These are phyloP conservation scores for Cavia aperea DNA, from an alignment of 2,113 vertebrate species.

Conservation along the genomic window DNA sequence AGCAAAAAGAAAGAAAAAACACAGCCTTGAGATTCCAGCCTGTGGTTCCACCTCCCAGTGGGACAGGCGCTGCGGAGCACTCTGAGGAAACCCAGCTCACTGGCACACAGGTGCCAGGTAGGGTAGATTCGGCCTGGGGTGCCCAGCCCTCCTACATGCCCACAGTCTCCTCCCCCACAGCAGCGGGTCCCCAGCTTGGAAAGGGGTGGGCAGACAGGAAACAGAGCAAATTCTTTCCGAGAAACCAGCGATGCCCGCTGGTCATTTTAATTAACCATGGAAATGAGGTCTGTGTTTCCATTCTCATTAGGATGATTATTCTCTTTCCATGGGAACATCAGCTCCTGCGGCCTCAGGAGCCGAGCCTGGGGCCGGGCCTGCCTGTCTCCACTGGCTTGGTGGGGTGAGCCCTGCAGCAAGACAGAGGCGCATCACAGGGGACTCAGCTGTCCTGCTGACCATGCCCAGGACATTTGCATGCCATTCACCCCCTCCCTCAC, in stretches of 20 bases:
- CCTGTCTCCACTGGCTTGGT: rapidly evolving
- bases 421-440: rapidly evolving
- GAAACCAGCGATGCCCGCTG: neutral
- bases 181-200: neutral
- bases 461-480: rapidly evolving
- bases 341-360: neutral
- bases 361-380: neutral
- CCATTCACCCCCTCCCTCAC: rapidly evolving
- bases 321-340: neutral
- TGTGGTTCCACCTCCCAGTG: rapidly evolving
- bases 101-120: rapidly evolving
- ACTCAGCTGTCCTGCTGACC: rapidly evolving
- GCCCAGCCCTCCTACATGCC: neutral
- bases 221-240: rapidly evolving
- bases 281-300: neutral
- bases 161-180: rapidly evolving
- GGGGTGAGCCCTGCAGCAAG: rapidly evolving
- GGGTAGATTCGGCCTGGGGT: rapidly evolving
- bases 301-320: neutral
- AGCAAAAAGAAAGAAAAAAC: too few relatives aligned
- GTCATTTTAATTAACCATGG: neutral
- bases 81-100: rapidly evolving
- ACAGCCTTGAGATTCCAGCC: neutral
- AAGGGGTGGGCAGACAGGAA: rapidly evolving
- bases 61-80: rapidly evolving